A percentile compares a stretch with the other conserved stretches of the same genome.
Conservation (phyloP, 2,888 invertebrate genomes). For the Conomelus anceps region DNA sequence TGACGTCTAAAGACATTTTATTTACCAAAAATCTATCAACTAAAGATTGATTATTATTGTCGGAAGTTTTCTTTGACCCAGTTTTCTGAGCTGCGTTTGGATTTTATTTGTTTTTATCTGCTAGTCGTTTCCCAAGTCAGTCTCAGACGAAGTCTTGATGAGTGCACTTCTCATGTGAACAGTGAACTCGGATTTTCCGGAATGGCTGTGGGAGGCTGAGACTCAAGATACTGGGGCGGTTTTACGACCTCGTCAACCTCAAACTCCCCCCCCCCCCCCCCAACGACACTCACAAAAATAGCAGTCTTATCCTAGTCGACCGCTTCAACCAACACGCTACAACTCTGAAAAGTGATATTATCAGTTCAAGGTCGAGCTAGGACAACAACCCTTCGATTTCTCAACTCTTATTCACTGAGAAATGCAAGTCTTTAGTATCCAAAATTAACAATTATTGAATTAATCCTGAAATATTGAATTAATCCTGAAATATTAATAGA, state of each 20-base stretch:
- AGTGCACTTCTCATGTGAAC: not conserved
- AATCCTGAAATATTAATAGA: too few relatives aligned
- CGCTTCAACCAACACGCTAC: not conserved
- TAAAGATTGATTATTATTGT: not conserved
- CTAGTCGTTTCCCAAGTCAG: not conserved
- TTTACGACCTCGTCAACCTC: not conserved
- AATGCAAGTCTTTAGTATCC: too few relatives aligned
- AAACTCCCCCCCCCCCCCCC: not conserved
- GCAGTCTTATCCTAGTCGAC: not conserved
- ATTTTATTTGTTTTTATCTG: not conserved
- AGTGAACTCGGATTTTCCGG: not conserved
- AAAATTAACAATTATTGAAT: too few relatives aligned
- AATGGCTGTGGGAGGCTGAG: not conserved
- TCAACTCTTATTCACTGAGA: not conserved
- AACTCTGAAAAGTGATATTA: not conserved
- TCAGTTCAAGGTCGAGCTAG: not conserved
- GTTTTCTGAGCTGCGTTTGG: not conserved
- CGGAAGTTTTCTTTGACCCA: not conserved
- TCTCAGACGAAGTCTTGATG: not conserved
- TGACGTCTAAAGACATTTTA: too few relatives aligned
- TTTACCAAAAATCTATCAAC: not conserved
- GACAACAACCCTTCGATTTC: not conserved
- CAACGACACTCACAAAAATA: not conserved
- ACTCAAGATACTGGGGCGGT: not conserved
- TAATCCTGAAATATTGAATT: too few relatives aligned